A percentile compares a stretch with the other conserved stretches of the same genome.
Evolutionary conservation across 2,113 vertebrate species (phyloP).

Genomic region (Oreochromis niloticus): DNA sequence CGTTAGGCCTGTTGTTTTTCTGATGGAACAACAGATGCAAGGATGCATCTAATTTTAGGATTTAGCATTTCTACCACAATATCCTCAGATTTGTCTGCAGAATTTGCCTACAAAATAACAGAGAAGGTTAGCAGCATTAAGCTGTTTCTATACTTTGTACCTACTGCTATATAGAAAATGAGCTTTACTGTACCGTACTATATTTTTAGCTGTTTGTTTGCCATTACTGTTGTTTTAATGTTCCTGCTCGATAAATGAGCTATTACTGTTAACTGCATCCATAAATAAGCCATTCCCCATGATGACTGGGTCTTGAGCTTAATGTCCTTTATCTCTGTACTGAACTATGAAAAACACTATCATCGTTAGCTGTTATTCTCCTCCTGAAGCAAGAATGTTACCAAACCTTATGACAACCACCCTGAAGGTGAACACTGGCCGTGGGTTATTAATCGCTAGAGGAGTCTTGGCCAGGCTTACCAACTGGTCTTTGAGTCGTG

Average conservation of each 20-base stretch:
- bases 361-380: not conserved
- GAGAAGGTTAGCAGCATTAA: not conserved
- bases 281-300: not conserved
- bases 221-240: not conserved
- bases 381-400: not conserved
- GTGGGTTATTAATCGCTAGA: fast-evolving
- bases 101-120: not conserved
- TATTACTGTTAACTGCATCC: not conserved
- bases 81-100: not conserved
- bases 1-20: not conserved
- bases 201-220: not conserved
- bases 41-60: not conserved
- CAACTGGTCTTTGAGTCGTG: not conserved
- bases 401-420: not conserved
- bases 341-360: not conserved
- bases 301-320: not conserved
- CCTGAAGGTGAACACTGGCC: not conserved
- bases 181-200: not conserved
- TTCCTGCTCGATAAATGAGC: not conserved
- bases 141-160: not conserved
- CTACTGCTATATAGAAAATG: not conserved
- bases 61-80: not conserved
- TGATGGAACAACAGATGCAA: not conserved
- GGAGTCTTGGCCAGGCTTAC: not conserved
- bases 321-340: not conserved